A percentile compares a stretch with the other conserved stretches of the same genome.
Evolutionary conservation across 2,113 vertebrate species (phyloP).

Genomic region (Pardalotus punctatus): DNA sequence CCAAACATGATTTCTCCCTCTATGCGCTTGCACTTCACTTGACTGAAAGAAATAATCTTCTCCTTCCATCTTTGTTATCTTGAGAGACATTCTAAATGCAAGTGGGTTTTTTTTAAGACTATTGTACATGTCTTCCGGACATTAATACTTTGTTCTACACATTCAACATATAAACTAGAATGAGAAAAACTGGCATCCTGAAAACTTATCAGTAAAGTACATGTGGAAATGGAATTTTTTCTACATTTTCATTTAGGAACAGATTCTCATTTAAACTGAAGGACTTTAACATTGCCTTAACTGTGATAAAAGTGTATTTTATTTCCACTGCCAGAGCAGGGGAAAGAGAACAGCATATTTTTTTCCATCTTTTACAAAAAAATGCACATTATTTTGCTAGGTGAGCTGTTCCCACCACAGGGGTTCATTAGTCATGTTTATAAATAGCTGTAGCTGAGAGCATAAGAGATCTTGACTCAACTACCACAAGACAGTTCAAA

Average conservation of each 20-base stretch:
- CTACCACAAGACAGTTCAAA: background rate
- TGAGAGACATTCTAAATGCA: background rate
- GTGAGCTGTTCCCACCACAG: background rate
- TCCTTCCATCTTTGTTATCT: background rate
- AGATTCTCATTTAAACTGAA: background rate
- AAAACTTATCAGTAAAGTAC: background rate
- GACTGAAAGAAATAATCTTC: background rate
- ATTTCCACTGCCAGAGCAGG: background rate
- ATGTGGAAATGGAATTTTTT: background rate
- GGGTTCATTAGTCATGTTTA: background rate
- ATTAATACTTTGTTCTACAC: background rate
- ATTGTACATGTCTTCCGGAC: background rate
- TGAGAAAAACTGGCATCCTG: background rate
- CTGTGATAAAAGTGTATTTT: background rate
- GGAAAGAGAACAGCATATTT: background rate
- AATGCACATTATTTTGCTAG: background rate
- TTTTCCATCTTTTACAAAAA: background rate
- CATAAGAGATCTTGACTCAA: conserved; percentile 10
- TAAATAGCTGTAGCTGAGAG: conserved; percentile 20
- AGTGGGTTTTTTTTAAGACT: background rate
- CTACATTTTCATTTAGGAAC: background rate
- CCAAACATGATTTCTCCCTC: background rate
- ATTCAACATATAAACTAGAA: background rate
- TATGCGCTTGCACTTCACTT: background rate
- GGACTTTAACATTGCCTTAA: background rate